Conservation (phyloP, 2,113 vertebrate species). For the Dryoscopus gambensis region DNA sequence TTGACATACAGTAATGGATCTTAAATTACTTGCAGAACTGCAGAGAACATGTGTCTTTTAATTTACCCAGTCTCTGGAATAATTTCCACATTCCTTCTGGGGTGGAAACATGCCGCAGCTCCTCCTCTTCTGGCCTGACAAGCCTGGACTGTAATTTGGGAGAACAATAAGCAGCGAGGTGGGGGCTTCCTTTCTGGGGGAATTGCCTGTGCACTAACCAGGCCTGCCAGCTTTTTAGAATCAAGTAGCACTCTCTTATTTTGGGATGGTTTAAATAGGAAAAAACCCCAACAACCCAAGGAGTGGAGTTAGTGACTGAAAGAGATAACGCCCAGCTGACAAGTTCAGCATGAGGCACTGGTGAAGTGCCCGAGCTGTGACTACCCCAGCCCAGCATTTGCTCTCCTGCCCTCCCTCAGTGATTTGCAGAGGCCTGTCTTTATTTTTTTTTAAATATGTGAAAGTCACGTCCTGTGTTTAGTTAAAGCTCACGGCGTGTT, state of each 20-base stretch:
- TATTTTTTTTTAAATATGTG: background rate
- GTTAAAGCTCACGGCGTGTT: background rate
- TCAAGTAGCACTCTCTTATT: background rate
- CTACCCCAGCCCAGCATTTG: background rate
- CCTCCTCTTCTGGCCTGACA: conserved; percentile 33
- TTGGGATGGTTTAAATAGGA: background rate
- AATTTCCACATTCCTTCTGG: conserved; percentile 54
- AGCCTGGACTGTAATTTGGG: background rate
- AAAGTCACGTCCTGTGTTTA: background rate
- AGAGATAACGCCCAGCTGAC: background rate
- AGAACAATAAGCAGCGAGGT: conserved; percentile 49
- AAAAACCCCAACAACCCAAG: background rate
- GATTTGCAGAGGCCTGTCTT: background rate
- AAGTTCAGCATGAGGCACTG: background rate
- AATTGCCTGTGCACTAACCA: background rate
- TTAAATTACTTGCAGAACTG: background rate
- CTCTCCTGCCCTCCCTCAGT: background rate
- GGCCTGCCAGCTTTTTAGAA: background rate
- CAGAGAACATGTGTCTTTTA: conserved; percentile 21
- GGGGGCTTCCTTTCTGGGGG: conserved; percentile 52
- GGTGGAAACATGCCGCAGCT: background rate
- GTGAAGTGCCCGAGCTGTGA: background rate
- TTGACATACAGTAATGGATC: background rate
- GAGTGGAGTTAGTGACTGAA: background rate
- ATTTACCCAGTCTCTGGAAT: conserved; percentile 32